Evolutionary conservation across 2,113 vertebrate genomes (phyloP), one percentile per base, ranked within the genome.

Genomic region (Mustelus asterias): DNA sequence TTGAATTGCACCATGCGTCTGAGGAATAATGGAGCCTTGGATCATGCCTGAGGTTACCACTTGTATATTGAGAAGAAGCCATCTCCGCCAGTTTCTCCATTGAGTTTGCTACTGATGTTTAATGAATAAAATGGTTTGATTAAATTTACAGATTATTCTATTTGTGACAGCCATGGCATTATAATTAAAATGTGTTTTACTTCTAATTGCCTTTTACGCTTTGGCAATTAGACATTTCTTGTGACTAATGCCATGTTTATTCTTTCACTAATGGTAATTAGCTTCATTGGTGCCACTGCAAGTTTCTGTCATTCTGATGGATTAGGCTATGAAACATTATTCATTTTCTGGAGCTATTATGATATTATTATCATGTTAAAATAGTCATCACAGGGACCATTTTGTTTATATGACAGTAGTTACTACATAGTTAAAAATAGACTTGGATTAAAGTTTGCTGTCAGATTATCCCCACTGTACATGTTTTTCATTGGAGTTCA

Each of bases 201-300:
- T 67, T 65, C 60, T 93, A 93, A 93, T 93, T 93, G 89, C 29
- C 60, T 67, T 93, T 37, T 65, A 65, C 67, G 60, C 7, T 65
- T 37, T 93, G 33, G 60, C 60, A 65, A 65, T 67, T 92, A 92
- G 88, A 92, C 29, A 37, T n/a, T 93, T 93, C n/a, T 93, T 22
- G 33, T 93, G 89, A 93, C 60, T 93, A 93, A 93, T 93, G 33
- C 60, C 63, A 93, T n/a, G 5, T 37, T 93, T 65, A 93, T 93
- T 93, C 89, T 65, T 67, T 41, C 89, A 93, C 16, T 65, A 65
- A 93, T 14, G 37, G 89, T 44, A 37, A 65, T 67, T 93, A 93
- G 58, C 26, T 92, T 92, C 88, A 92, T 92, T 92, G 58, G 89
- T 33, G n/a, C 33, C 89, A 65, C 33, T 65, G 29, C 89, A 33